phyloP scores from a whole-genome alignment of 2,113 vertebrate species.

The Tor tambroides region DNA sequence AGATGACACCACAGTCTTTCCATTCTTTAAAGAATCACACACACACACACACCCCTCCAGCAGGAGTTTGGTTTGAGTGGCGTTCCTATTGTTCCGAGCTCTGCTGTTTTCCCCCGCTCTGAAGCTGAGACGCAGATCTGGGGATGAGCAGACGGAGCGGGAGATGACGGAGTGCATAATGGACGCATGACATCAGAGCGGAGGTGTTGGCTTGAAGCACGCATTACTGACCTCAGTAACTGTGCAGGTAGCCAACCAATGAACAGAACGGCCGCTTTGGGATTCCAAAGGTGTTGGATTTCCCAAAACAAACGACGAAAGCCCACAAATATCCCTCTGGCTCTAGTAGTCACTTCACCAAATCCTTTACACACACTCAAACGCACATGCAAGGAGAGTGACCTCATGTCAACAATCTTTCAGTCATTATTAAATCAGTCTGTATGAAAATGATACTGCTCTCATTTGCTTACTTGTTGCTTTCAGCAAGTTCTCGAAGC shows the following conservation, averaged over 20 bases:
- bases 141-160: neutral
- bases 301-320: conserved; percentile 37
- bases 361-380: neutral
- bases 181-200: neutral
- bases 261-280: neutral
- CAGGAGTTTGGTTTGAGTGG: conserved; percentile 28
- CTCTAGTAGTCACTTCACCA: conserved; percentile 22
- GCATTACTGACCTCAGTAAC: conserved; percentile 22
- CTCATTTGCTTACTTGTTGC: neutral
- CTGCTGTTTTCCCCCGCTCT: neutral
- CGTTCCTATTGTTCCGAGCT: conserved; percentile 39
- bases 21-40: conserved; percentile 24
- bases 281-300: conserved; percentile 44
- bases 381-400: conserved; percentile 9
- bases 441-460: neutral
- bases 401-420: conserved; percentile 38
- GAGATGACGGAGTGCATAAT: conserved; percentile 26
- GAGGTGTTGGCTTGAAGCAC: neutral
- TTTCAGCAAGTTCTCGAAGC: too few species aligned
- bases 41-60: conserved; percentile 13
- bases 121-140: neutral
- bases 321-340: neutral
- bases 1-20: conserved; percentile 19
- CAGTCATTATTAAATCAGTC: neutral
- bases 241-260: conserved; percentile 6